A percentile compares a stretch with the other conserved stretches of the same genome.
Evolutionary conservation across 2,113 vertebrate genomes (phyloP).

Genomic region (Bubo blakistoni): DNA sequence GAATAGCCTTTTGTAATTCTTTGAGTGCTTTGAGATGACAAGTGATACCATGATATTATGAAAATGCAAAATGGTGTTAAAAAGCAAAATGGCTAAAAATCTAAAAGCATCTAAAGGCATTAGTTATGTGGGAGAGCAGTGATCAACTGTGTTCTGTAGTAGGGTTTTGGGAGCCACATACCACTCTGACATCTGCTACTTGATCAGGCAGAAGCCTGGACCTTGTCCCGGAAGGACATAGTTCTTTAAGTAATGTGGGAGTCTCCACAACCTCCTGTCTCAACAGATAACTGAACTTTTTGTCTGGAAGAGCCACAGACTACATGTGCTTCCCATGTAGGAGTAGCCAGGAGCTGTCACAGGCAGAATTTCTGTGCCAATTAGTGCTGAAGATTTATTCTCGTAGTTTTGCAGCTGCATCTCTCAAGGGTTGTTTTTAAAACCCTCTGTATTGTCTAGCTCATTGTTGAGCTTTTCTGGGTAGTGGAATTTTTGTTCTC

Average conservation of each 20-base stretch:
- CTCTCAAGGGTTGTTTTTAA: neutral
- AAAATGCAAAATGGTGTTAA: neutral
- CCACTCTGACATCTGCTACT: neutral
- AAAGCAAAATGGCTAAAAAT: neutral
- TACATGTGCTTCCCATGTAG: neutral
- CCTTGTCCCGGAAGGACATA: neutral
- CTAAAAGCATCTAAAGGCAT: neutral
- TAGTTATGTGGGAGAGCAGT: neutral
- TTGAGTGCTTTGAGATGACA: neutral
- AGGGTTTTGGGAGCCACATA: neutral
- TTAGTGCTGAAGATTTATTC: neutral
- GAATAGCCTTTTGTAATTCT: neutral
- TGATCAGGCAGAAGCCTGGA: neutral
- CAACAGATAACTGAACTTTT: neutral
- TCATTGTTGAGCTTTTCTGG: neutral
- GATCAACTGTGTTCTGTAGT: neutral
- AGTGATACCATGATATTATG: neutral
- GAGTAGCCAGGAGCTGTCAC: neutral
- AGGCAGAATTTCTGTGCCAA: neutral
- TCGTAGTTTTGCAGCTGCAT: neutral
- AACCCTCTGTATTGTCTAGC: neutral
- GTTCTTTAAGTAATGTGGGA: neutral
- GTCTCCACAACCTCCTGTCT: neutral
- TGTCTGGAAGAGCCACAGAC: neutral
- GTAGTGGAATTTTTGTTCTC: neutral